A percentile compares a stretch with the other conserved stretches of the same genome.
Evolutionary conservation across 2,888 invertebrate species (phyloP).

Genomic region (Eristalinus aeneus): DNA sequence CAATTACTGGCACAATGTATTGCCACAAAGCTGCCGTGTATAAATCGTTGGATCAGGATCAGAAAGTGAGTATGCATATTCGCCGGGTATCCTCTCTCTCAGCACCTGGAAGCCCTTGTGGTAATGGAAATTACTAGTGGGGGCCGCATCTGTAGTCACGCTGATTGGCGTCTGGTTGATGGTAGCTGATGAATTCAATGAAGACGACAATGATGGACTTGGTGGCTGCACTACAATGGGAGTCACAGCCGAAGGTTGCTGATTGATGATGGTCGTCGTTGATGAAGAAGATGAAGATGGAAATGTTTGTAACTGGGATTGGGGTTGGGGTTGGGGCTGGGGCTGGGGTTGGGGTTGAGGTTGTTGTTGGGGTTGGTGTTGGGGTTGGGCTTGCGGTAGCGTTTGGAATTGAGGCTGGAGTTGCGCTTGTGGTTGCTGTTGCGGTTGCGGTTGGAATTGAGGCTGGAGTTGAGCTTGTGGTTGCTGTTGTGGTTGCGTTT

Average conservation of each 20-base stretch:
- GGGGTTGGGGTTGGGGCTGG: too few relatives aligned
- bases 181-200: background rate
- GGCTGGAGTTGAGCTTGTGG: too few relatives aligned
- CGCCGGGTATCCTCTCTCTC: background rate
- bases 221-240: background rate
- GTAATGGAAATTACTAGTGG: too few relatives aligned
- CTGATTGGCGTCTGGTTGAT: background rate
- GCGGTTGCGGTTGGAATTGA: too few relatives aligned
- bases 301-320: too few relatives aligned
- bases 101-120: background rate
- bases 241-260: background rate
- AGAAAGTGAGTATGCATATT: background rate
- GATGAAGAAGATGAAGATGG: background rate
- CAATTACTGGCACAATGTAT: background rate
- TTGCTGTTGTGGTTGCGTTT: background rate
- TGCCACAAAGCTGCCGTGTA: background rate
- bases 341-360: too few relatives aligned
- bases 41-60: background rate
- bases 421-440: too few relatives aligned
- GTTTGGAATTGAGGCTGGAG: too few relatives aligned
- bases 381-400: background rate
- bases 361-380: too few relatives aligned
- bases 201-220: background rate
- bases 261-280: background rate
- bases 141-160: background rate